phyloP scores from a whole-genome alignment of 1,140 invertebrate genomes.

The Mactra quadrangularis region DNA sequence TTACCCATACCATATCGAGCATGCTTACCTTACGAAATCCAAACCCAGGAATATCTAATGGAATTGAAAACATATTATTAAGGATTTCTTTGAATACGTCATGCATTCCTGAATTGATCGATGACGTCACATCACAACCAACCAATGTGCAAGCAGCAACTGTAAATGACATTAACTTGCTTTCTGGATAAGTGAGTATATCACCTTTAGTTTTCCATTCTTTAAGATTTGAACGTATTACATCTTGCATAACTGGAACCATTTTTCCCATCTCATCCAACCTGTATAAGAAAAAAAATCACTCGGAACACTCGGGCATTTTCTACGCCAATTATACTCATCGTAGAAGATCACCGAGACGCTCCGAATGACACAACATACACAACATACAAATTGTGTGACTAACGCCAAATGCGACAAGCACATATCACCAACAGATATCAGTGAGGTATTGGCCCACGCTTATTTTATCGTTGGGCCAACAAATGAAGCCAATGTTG shows the following conservation, averaged over 20 bases:
- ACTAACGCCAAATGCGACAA: too few relatives aligned
- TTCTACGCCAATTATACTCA: too few relatives aligned
- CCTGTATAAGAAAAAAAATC: too few relatives aligned
- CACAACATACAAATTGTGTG: too few relatives aligned
- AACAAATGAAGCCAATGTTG: too few relatives aligned
- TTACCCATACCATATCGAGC: too few relatives aligned
- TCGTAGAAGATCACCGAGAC: too few relatives aligned
- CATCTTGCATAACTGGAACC: constrained; percentile 37
- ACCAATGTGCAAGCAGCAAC: constrained; percentile 49
- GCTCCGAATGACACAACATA: too few relatives aligned
- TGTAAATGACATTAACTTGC: constrained; percentile 51
- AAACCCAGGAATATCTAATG: constrained; percentile 63
- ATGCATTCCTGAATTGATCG: constrained; percentile 30
- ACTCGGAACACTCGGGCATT: too few relatives aligned
- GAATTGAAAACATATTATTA: constrained; percentile 67
- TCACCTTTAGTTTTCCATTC: constrained; percentile 31
- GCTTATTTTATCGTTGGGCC: too few relatives aligned
- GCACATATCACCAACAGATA: too few relatives aligned
- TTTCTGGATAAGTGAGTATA: constrained; percentile 52
- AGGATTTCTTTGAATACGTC: constrained; percentile 50
- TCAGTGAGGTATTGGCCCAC: too few relatives aligned
- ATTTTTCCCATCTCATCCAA: not conserved
- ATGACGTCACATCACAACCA: constrained; percentile 52
- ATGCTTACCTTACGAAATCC: constrained; percentile 70
- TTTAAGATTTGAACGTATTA: constrained; percentile 8